Base-by-base conservation (phyloP, 2,888 invertebrate genomes). In the Epinotia brunnichana region DNA sequence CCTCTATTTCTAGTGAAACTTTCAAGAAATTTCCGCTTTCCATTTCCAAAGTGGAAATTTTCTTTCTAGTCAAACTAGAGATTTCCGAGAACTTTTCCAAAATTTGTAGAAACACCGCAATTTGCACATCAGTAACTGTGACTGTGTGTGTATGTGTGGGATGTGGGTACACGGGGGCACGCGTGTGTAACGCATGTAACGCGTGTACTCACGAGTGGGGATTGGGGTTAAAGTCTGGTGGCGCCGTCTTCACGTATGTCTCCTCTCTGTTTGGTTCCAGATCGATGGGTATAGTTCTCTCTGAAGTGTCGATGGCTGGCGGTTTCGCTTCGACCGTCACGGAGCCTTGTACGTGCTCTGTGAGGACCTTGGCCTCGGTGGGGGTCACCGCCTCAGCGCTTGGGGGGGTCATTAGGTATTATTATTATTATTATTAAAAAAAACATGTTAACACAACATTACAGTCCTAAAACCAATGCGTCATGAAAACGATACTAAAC, bases 171-270 rank as follows among this genome's bases (percentile, higher is more conserved):
- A 9, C 17, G 74, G 80, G 82, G 80, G 75, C 84, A 87, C 87
- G 86, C 87, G 86, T 84, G 76, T 82, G 83, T 82, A 85, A 81
- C 80, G 80, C n/a, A n/a, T 75, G 73, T 67, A 64, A 60, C 81
- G 83, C 82, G 81, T 79, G 82, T 93, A 94, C 94, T 94, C 93
- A 94, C 94, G 93, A 92, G 86, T 92, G 92, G 76, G 91, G 91
- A 76, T 93, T 90, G 80, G 90, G 91, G 84, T 88, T 92, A 78
- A 83, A 82, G 78, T 93, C 92, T 54, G 91, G 90, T 74, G 81
- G 84, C 79, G 85, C 80, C 35, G 91, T 93, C 76, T 74, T 79
- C 74, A 91, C 89, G 79, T 88, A 86, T 76, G 71, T 80, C 11
- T 87, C 85, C 29, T 75, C 74, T 7, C 66, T 19, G 75, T 76